These are phyloP conservation scores for Antennarius maculatus DNA, from an alignment of 2,797 vertebrate species.

Conservation along the genomic window DNA sequence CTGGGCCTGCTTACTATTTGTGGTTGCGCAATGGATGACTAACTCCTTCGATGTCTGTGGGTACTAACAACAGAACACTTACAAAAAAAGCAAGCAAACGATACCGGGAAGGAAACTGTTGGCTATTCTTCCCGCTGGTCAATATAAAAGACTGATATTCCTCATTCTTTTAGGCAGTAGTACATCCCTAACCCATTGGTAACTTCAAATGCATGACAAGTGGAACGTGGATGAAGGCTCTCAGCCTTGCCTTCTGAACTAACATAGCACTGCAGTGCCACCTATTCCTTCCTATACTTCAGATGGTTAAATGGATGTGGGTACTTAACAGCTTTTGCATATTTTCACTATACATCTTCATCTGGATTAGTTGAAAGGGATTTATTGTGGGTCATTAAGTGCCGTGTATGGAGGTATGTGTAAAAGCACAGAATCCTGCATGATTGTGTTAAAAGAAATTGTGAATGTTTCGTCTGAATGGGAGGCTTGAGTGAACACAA, in stretches of 20 bases:
- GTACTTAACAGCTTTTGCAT: slow-evolving; percentile 63
- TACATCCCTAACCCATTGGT: slow-evolving; percentile 46
- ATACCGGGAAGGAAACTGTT: slow-evolving; percentile 36
- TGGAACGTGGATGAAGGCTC: slow-evolving; percentile 46
- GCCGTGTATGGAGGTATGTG: slow-evolving; percentile 35
- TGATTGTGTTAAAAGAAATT: slow-evolving; percentile 59
- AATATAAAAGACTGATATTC: slow-evolving; percentile 48
- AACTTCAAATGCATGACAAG: slow-evolving; percentile 54
- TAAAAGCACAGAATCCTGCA: slow-evolving; percentile 65
- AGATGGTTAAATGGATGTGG: slow-evolving; percentile 65
- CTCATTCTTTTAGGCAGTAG: slow-evolving; percentile 39
- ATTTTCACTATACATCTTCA: slow-evolving; percentile 56
- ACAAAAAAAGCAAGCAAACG: slow-evolving; percentile 24
- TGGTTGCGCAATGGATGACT: slow-evolving; percentile 70
- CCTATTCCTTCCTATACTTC: slow-evolving; percentile 14
- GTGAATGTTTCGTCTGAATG: slow-evolving; percentile 53
- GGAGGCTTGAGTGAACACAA: slow-evolving; percentile 22
- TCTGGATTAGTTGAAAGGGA: slow-evolving; percentile 40
- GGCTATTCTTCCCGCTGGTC: slow-evolving; percentile 45
- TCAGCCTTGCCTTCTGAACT: slow-evolving; percentile 51
- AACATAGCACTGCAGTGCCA: slow-evolving; percentile 54
- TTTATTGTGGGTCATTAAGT: slow-evolving; percentile 38
- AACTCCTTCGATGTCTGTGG: slow-evolving; percentile 89
- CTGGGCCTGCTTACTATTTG: slow-evolving; percentile 65
- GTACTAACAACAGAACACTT: slow-evolving; percentile 82